Base-by-base conservation (phyloP, 2,888 invertebrate genomes). In the Apodemia zela region DNA sequence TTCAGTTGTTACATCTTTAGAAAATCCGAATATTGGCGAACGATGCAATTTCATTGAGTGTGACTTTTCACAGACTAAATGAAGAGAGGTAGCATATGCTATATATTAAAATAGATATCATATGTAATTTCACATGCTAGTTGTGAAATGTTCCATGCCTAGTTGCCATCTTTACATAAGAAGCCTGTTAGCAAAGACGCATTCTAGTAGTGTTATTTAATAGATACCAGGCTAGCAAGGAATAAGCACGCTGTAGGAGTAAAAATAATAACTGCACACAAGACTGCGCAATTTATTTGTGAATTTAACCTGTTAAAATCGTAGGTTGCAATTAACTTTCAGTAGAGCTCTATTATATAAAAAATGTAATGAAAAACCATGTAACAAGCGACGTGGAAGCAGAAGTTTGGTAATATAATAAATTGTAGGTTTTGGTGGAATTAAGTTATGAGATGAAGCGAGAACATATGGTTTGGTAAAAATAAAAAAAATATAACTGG, bases 291-390 rank as follows among this genome's bases (percentile, higher is more conserved):
- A 42, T 15, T 13, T 42, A 42, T 42, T 15, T 42, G 15, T 42
- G 13, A 13, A 15, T 42, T 13, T 42, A 5, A 42, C 15, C 42
- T 13, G 15, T 42, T 42, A 15, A 13, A 42, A 15, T 42, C 42
- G 42, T 42, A 42, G 5, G 15, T 42, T 42, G 15, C 42, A 42
- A 42, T 42, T 42, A 42, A 15, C 42, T 42, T 42, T 42, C 42
- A 15, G 42, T 42, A 42, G 15, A 15, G 13, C 42, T 42, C 15
- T 15, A 42, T 42, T 42, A 42, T 15, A 42, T 42, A 42, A 42
- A 42, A 42, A 42, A 42, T 42, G 42, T 42, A 42, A 42, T 42
- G 42, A 42, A 42, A 42, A 42, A 42, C 42, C 42, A 42, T 42
- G 15, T 42, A 15, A 42, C 42, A 42, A 42, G 13, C 42, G 42